phyloP scores from a whole-genome alignment of 2,797 vertebrate genomes.

The Miichthys miiuy region DNA sequence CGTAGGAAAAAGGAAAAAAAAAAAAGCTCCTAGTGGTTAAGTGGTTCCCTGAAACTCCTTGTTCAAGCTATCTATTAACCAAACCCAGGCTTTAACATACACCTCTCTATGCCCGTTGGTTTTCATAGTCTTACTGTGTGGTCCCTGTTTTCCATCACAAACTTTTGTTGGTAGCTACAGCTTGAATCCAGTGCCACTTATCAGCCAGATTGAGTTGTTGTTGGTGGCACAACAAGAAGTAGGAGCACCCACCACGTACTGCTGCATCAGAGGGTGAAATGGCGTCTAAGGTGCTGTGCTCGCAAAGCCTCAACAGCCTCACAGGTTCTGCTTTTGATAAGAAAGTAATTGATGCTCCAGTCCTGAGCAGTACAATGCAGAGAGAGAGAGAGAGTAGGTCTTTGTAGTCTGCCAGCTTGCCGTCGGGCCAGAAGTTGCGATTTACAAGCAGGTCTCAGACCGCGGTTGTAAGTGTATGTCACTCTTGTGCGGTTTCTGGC shows the following conservation, averaged over 20 bases:
- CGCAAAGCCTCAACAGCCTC: not conserved
- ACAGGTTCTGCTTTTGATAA: slow-evolving; percentile 27
- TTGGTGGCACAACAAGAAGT: slow-evolving; percentile 55
- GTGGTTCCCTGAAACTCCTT: slow-evolving; percentile 54
- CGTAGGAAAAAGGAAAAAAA: slow-evolving; percentile 6
- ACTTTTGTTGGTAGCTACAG: slow-evolving; percentile 75
- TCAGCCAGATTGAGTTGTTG: slow-evolving; percentile 49
- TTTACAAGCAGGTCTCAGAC: slow-evolving; percentile 73
- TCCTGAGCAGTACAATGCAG: slow-evolving; percentile 25
- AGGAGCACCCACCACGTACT: slow-evolving; percentile 36
- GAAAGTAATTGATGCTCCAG: slow-evolving; percentile 41
- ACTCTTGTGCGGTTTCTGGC: slow-evolving; percentile 74
- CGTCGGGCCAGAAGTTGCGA: slow-evolving; percentile 43
- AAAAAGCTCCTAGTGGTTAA: slow-evolving; percentile 39
- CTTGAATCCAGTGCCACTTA: slow-evolving; percentile 66
- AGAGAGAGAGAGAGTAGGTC: slow-evolving; percentile 7
- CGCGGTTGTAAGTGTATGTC: slow-evolving; percentile 76
- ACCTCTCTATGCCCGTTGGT: slow-evolving; percentile 57
- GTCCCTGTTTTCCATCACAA: slow-evolving; percentile 81
- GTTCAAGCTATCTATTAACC: slow-evolving; percentile 69
- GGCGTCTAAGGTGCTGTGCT: slow-evolving; percentile 24
- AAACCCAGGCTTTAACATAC: slow-evolving; percentile 58
- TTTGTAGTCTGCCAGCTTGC: slow-evolving; percentile 51
- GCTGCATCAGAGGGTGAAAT: slow-evolving; percentile 11
- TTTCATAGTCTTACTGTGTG: slow-evolving; percentile 78